Evolutionary conservation across 2,113 vertebrate genomes (phyloP).

Genomic region (Deroptyus accipitrinus): DNA sequence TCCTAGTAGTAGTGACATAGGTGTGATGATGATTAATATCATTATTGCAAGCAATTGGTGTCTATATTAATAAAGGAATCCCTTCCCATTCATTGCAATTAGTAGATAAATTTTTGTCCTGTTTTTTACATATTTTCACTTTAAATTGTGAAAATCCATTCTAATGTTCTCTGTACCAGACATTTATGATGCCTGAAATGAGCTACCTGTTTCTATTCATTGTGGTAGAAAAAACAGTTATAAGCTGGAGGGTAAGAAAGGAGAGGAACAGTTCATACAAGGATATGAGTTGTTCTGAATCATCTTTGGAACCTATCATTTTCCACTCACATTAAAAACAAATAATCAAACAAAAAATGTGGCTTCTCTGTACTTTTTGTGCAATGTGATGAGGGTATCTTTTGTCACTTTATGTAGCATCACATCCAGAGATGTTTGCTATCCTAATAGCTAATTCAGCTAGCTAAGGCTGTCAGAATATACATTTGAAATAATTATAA

Average conservation of each 20-base stretch:
- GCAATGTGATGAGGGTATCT: not conserved
- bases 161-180: not conserved
- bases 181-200: not conserved
- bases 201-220: not conserved
- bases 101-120: not conserved
- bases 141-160: not conserved
- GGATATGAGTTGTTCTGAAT: constrained; percentile 14
- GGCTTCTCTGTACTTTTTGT: not conserved
- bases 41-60: not conserved
- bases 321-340: constrained; percentile 5
- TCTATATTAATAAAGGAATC: not conserved
- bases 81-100: not conserved
- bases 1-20: not conserved
- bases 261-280: not conserved
- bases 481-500: not conserved
- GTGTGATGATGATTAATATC: not conserved
- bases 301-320: not conserved
- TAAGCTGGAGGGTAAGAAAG: not conserved
- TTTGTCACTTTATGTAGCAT: constrained; percentile 18
- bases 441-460: not conserved
- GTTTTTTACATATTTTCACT: not conserved
- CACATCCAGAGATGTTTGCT: not conserved
- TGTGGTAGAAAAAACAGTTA: not conserved
- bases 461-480: not conserved
- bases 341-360: not conserved